Percentiles rank a stretch among this genome's conserved stretches.
Conservation (phyloP, 2,113 vertebrate species). For the Cyprinodon tularosa region DNA sequence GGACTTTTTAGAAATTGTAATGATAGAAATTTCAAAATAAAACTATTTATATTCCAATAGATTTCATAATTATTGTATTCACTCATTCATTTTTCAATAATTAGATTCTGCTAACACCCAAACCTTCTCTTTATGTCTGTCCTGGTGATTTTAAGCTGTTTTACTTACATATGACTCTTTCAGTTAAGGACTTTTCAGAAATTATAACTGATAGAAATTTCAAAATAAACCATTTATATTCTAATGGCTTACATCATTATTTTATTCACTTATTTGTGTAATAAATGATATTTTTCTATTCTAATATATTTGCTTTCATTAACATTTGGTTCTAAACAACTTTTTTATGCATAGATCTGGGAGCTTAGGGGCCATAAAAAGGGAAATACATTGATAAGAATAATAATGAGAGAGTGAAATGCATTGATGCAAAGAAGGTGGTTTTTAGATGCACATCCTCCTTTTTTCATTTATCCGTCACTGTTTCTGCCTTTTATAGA, state of each 20-base stretch:
- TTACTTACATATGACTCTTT: not conserved
- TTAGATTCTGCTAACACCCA: no score
- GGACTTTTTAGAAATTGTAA: not conserved
- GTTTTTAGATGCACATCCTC: conserved; percentile 63
- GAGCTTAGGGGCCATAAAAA: conserved; percentile 32
- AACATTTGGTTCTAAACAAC: not conserved
- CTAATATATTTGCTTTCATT: conserved; percentile 9
- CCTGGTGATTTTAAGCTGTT: not conserved
- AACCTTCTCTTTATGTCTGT: conserved; percentile 1
- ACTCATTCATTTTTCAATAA: not conserved
- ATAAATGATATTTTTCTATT: not conserved
- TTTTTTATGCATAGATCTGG: not conserved
- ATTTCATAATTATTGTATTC: not conserved
- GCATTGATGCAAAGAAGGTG: conserved; percentile 47
- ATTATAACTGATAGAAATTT: not conserved
- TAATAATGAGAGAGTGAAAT: conserved; percentile 40
- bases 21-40: not conserved
- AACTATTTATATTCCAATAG: not conserved
- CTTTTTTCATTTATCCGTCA: conserved; percentile 53
- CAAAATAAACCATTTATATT: not conserved
- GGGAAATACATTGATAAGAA: conserved; percentile 5
- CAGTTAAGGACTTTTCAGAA: not conserved
- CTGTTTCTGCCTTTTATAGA: conserved; percentile 60
- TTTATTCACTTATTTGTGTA: not conserved
- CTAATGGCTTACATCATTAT: not conserved